These are phyloP conservation scores for Anthoptus insignis DNA, from an alignment of 2,888 invertebrate genomes.

Conservation along the genomic window DNA sequence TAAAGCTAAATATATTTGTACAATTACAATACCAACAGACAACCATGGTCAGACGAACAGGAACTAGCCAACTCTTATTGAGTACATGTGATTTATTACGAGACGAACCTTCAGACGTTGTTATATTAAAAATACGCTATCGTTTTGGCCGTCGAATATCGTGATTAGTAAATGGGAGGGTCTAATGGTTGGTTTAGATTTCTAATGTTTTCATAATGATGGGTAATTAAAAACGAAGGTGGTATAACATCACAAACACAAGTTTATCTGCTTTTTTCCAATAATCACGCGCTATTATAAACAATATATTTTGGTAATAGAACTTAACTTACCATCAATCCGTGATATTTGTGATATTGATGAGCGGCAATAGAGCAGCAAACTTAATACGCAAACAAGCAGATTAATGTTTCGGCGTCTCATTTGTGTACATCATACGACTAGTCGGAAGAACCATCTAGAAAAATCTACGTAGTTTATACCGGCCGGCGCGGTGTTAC, in stretches of 20 bases:
- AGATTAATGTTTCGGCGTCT: too few relatives aligned
- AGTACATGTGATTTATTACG: constrained; percentile 18
- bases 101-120: constrained; percentile 14
- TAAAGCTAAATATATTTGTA: neutral
- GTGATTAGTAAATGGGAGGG: neutral
- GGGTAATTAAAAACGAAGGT: neutral
- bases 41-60: neutral
- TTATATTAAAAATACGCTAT: neutral
- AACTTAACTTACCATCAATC: too few relatives aligned
- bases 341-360: too few relatives aligned
- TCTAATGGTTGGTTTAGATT: neutral
- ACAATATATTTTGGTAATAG: too few relatives aligned
- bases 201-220: neutral
- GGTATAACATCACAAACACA: neutral
- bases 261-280: too few relatives aligned
- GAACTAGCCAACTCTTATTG: constrained; percentile 12
- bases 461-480: too few relatives aligned
- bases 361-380: too few relatives aligned
- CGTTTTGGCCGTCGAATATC: neutral
- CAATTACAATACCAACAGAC: constrained; percentile 1
- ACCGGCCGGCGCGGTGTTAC: too few relatives aligned
- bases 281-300: too few relatives aligned
- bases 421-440: too few relatives aligned
- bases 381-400: too few relatives aligned
- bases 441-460: too few relatives aligned